These are phyloP conservation scores for Protonibea diacanthus DNA, from an alignment of 2,797 vertebrate genomes.

Conservation along the genomic window DNA sequence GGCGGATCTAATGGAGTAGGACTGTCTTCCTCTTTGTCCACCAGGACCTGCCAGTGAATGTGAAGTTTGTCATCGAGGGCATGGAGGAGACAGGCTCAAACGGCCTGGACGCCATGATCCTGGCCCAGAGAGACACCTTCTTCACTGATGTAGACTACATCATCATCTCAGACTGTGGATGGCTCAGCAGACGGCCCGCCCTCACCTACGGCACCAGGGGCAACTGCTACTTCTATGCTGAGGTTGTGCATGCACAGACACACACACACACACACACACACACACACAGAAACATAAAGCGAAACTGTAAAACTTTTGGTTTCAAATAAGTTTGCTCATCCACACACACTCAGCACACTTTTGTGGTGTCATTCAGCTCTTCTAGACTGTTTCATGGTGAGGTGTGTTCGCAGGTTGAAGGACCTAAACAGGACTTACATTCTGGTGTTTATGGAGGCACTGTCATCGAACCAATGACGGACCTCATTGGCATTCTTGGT, in stretches of 20 bases:
- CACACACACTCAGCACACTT: neutral
- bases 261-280: neutral
- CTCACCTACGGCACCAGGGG: conserved; percentile 92
- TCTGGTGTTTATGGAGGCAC: conserved; percentile 93
- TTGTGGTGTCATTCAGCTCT: neutral
- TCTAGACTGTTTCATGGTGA: neutral
- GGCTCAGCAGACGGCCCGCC: conserved; percentile 89
- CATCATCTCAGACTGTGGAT: conserved; percentile 92
- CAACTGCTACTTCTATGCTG: conserved; percentile 91
- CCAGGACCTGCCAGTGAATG: conserved; percentile 90
- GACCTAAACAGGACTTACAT: conserved; percentile 91
- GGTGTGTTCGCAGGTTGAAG: conserved; percentile 85
- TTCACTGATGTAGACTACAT: conserved; percentile 91
- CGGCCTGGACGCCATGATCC: conserved; percentile 88
- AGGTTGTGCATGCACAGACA: conserved; percentile 77
- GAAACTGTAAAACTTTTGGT: neutral
- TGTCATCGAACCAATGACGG: conserved; percentile 91
- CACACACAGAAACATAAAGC: neutral
- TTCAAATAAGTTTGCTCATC: neutral
- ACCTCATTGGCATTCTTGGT: conserved; percentile 93
- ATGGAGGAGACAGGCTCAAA: conserved; percentile 94
- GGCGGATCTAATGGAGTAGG: conserved; percentile 7
- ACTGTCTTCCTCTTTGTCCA: conserved; percentile 1
- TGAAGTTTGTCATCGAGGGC: conserved; percentile 94
- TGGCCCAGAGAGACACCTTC: conserved; percentile 86